Base-by-base conservation (phyloP, 1,140 invertebrate species). In the Arctopsyche grandis region DNA sequence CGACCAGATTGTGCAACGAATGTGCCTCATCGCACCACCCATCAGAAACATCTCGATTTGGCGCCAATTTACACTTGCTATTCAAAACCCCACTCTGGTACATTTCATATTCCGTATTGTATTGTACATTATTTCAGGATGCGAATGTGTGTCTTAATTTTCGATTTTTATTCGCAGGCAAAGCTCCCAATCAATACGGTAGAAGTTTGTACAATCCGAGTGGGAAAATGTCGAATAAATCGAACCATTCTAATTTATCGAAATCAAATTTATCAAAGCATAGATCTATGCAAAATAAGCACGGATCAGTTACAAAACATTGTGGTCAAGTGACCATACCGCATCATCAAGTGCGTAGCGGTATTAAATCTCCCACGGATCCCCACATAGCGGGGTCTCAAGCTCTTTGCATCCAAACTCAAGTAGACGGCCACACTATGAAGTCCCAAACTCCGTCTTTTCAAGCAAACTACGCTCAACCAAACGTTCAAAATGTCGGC, bases 1-100 rank as follows among this genome's bases (percentile, higher is more conserved):
- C 79, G 87, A 74, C 84, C 88, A 7, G 88, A 88, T 81, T 0
- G 87, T 87, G 84, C 86, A 38, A 81, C 85, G 0, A 87, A 86
- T 86, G 69, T 86, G 86, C 82, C 85, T 84, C 1, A 81, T 83
- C 22, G 86, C 85, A 44, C 29, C 78, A 83, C 84, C 24, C 87
- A 87, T 83, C 88, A 89, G 76, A 89, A 87, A 83, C 86, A 88
- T 84, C 83, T 87, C n/a, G 88, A 89, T 81, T 83, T 89, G 76
- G 87, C 87, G 73, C 87, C 88, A 82, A 85, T 88, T 69, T 89
- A 89, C 78, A 88, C 87, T 24, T 88, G 86, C 81, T 88, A 85
- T 80, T 87, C 88, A 71, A 87, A 88, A 82, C 85, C 87, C 44
- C 83, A 87, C 16, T 83, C 85, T 79, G 86, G 87, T 88, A 75